Evolutionary conservation across 2,888 invertebrate genomes (phyloP).

Genomic region (Tipula vernalis): DNA sequence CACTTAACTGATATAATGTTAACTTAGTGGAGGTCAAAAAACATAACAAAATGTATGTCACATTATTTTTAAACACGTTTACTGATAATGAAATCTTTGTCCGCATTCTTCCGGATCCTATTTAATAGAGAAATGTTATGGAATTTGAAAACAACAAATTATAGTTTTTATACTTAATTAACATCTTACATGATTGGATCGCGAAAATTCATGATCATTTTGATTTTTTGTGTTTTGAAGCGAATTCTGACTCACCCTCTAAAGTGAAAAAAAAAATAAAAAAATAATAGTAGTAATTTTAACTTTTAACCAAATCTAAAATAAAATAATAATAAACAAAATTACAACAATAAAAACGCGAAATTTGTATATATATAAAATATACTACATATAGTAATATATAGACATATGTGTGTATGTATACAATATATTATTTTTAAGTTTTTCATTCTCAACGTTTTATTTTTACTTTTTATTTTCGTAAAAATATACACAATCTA

Average conservation of each 20-base stretch:
- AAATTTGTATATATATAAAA: not conserved
- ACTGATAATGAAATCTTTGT: too few species aligned
- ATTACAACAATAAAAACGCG: not conserved
- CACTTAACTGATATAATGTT: too few species aligned
- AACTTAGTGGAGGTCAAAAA: too few species aligned
- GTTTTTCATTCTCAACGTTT: not conserved
- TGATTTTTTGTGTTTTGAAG: not conserved
- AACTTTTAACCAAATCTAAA: not conserved
- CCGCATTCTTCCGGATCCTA: too few species aligned
- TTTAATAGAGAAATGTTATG: too few species aligned
- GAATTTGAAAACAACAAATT: too few species aligned
- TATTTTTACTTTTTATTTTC: not conserved
- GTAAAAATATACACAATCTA: not conserved
- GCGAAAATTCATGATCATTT: not conserved
- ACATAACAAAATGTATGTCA: too few species aligned
- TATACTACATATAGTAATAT: not conserved
- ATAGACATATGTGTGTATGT: not conserved
- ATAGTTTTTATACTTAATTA: too few species aligned
- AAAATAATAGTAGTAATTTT: not conserved
- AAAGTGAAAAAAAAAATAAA: not conserved
- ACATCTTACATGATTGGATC: not conserved
- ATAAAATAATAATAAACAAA: not conserved
- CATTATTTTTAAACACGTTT: too few species aligned
- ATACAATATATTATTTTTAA: not conserved
- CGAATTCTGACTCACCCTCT: not conserved